Evolutionary conservation across 2,113 vertebrate species (phyloP), one percentile per base, ranked within the genome.

Genomic region (Nesogale talazaci): DNA sequence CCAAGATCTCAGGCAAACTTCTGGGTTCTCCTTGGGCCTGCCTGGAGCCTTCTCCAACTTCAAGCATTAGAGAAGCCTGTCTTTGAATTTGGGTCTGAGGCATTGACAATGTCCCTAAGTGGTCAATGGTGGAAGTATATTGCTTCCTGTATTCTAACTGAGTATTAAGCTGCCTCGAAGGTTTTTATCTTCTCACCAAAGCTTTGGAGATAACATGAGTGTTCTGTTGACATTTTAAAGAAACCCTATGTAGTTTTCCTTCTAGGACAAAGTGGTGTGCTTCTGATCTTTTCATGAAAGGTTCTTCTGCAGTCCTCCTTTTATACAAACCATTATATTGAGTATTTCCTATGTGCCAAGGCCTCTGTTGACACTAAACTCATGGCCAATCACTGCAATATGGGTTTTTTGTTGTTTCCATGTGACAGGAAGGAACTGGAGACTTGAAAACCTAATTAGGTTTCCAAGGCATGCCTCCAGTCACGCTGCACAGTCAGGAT

Each of bases 101-200:
- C 78, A n/a, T 0, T 79, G 86, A 84, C 46, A 67, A 29, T 6
- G 31, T 34, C 85, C 85, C 63, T 22, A 42, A 90, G 69, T 0
- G 34, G 46, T 87, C 67, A 76, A 75, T 86, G 86, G 92, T 91
- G 59, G 93, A n/a, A 81, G 15, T 74, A 34, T 56, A 52, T 67
- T 59, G 89, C 82, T 96, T 96, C 85, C 90, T 89, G 81, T 29
- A 2, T 87, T 91, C 52, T 70, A 57, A 46, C 88, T 67, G 87
- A 79, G 81, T 90, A 90, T 92, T 86, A 52, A 89, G 78, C 31
- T 61, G 65, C 23, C 15, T 74, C 46, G 34, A 88, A 91, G 83
- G 87, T 95, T 72, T 91, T 87, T 87, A 85, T 96, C 88, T 95
- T 92, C 80, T n/a, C 16, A 61, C 59, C 22, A 36, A 52, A 63